These are phyloP conservation scores for Druceiella hillmani DNA, from an alignment of 2,888 invertebrate species.

Conservation along the genomic window DNA sequence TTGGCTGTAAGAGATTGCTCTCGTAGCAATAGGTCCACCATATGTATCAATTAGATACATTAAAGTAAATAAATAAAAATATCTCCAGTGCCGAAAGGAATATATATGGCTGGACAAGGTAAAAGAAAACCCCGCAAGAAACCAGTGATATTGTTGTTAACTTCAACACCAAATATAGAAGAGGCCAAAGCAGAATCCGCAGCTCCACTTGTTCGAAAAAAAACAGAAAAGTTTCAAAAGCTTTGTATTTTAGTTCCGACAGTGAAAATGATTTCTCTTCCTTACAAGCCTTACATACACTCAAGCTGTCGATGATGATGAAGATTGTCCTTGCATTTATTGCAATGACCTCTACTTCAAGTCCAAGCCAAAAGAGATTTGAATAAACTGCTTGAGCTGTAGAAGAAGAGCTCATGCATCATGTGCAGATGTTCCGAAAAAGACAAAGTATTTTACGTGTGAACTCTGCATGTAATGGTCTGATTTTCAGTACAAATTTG, in stretches of 20 bases:
- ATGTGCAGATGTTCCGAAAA: background rate
- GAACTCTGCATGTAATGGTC: constrained; percentile 1
- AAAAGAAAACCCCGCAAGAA: constrained; percentile 1
- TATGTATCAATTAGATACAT: too few species aligned
- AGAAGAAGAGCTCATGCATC: too few species aligned
- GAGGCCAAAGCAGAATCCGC: constrained; percentile 6
- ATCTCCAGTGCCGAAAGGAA: too few species aligned
- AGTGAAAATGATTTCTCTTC: constrained; percentile 1
- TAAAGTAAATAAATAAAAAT: too few species aligned
- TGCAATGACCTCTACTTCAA: too few species aligned
- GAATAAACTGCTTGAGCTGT: background rate
- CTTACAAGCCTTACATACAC: constrained; percentile 1
- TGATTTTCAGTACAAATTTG: background rate
- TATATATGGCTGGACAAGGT: background rate
- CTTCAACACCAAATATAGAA: constrained; percentile 2
- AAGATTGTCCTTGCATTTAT: too few species aligned
- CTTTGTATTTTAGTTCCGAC: constrained; percentile 1
- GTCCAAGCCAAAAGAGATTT: background rate
- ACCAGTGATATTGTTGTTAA: constrained; percentile 2
- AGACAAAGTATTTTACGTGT: background rate
- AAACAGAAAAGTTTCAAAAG: background rate
- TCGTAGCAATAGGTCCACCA: too few species aligned
- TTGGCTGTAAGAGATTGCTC: too few species aligned
- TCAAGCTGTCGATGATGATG: background rate
- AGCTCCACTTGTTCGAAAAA: background rate